Percentiles rank a stretch among this genome's conserved stretches.
Evolutionary conservation across 2,888 invertebrate genomes (phyloP).

Genomic region (Drosophila ezoana): DNA sequence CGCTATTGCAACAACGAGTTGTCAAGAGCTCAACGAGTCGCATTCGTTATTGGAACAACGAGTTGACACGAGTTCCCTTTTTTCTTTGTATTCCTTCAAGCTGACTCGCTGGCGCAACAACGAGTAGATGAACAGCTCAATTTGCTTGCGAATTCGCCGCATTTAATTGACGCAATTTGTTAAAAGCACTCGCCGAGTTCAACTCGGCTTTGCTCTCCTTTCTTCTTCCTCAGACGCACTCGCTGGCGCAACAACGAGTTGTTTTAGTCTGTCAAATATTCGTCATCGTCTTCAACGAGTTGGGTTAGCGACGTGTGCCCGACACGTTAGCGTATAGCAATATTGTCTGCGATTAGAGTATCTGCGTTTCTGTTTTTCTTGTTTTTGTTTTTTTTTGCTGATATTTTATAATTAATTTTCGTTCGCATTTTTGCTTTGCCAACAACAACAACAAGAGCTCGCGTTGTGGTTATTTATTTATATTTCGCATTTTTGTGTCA

Average conservation of each 20-base stretch:
- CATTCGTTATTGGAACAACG: too few relatives aligned
- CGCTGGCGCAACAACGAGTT: constrained; percentile 10
- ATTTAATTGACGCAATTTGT: too few relatives aligned
- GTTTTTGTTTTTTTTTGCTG: constrained; percentile 48
- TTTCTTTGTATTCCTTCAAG: too few relatives aligned
- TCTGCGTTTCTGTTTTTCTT: constrained; percentile 15
- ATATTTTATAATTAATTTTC: constrained; percentile 73
- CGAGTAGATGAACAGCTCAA: too few relatives aligned
- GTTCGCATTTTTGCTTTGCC: constrained; percentile 51
- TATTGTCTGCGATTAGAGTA: constrained; percentile 15
- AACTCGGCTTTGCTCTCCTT: too few relatives aligned
- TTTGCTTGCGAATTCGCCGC: too few relatives aligned
- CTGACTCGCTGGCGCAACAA: too few relatives aligned
- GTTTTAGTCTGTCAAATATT: constrained; percentile 10
- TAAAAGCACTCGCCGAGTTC: too few relatives aligned
- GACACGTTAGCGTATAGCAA: constrained; percentile 12
- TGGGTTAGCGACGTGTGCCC: neutral
- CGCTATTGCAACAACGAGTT: too few relatives aligned
- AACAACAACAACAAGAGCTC: constrained; percentile 15
- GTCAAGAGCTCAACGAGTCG: too few relatives aligned
- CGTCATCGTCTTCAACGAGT: constrained; percentile 1
- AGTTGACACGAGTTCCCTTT: too few relatives aligned
- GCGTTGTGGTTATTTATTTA: constrained; percentile 49
- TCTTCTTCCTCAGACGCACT: neutral
- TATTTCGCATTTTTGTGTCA: constrained; percentile 63